Evolutionary conservation across 2,888 invertebrate genomes (phyloP).

Genomic region (Formica aserva): DNA sequence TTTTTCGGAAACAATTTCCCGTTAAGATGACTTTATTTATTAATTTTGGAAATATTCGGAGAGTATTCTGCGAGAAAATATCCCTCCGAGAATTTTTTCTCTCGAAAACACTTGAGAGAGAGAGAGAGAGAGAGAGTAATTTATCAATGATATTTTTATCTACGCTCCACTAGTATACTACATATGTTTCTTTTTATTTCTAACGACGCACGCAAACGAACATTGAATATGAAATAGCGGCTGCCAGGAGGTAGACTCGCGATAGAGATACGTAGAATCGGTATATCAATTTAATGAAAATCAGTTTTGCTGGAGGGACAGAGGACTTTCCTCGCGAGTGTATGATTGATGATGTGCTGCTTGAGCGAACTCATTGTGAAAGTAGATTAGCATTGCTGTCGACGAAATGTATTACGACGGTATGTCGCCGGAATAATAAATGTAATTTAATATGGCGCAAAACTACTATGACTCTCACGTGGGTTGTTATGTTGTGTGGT

Average conservation of each 20-base stretch:
- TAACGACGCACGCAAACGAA: not conserved
- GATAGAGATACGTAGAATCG: slow-evolving; percentile 32
- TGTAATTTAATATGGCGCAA: slow-evolving; percentile 31
- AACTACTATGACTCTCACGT: slow-evolving; percentile 13
- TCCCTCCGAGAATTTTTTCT: not conserved
- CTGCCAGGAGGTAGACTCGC: slow-evolving; percentile 3
- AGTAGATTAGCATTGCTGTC: slow-evolving; percentile 50
- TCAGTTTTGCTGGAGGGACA: slow-evolving; percentile 10
- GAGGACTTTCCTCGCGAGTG: slow-evolving; percentile 38
- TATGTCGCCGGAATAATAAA: slow-evolving; percentile 43
- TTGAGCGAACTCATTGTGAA: slow-evolving; percentile 32
- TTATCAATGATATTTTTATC: not conserved
- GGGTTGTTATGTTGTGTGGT: slow-evolving; percentile 2
- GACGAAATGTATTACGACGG: slow-evolving; percentile 37
- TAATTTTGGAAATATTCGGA: not conserved
- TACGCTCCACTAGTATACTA: not conserved
- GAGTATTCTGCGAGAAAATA: not conserved
- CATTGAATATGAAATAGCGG: slow-evolving; percentile 13
- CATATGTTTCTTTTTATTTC: slow-evolving; percentile 14
- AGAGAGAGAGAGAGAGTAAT: not conserved
- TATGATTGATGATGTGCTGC: slow-evolving; percentile 47
- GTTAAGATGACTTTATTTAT: not conserved
- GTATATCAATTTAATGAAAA: slow-evolving; percentile 51
- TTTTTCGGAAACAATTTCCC: not conserved
- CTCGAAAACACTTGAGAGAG: not conserved